Evolutionary conservation across 1,140 invertebrate genomes (phyloP), one percentile per base, ranked within the genome.

Genomic region (Metaphire vulgaris): DNA sequence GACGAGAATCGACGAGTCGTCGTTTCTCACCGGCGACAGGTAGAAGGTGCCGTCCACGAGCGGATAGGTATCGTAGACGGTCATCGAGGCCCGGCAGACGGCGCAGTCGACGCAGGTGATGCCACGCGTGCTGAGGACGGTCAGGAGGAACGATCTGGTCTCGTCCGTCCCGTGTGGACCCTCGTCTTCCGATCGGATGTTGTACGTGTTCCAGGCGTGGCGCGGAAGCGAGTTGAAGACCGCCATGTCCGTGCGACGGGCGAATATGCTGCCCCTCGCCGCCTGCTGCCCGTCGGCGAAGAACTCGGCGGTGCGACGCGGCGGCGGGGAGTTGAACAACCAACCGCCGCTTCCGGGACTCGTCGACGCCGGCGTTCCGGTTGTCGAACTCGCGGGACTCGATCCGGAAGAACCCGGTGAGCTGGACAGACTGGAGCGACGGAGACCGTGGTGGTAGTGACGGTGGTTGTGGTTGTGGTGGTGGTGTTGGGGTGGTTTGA

Each of bases 401-500:
- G 41, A 56, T n/a, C n/a, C n/a, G n/a, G n/a, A n/a, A n/a, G n/a
- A n/a, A n/a, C n/a, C n/a, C 6, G 6, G 6, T 6, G 41, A 56
- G 21, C 41, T 56, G 41, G 41, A 56, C 41, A 56, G 41, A 21
- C 41, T 56, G 41, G 41, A 56, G 41, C 41, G 41, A 56, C n/a
- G n/a, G n/a, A n/a, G n/a, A n/a, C n/a, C n/a, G n/a, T n/a, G n/a
- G n/a, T n/a, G n/a, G n/a, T n/a, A n/a, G n/a, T n/a, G n/a, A n/a
- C n/a, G n/a, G n/a, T n/a, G n/a, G n/a, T n/a, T n/a, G n/a, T n/a
- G 96, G 89, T 98, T 98, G 83, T 97, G 91, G 89, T 97, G 97
- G 84, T 95, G 92, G 84, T 92, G 91, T 73, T 96, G 96, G 80
- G 98, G 89, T 76, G 91, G 90, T 85, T 96, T 97, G 89, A 98